Conservation (phyloP, 1,140 invertebrate species). For the Drosophila parabipectinata region DNA sequence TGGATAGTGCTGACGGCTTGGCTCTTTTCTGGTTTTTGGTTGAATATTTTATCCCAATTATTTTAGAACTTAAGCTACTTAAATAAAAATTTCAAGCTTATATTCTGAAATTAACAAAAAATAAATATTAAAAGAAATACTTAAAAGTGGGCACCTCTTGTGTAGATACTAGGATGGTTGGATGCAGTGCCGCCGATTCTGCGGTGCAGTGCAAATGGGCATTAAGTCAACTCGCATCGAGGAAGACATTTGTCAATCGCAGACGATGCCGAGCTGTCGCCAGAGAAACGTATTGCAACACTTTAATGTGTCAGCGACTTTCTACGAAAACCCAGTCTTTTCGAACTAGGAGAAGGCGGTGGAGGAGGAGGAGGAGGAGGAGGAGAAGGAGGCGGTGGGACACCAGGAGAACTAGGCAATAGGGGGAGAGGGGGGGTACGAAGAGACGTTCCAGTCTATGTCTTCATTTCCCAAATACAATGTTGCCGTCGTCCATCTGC, state of each 20-base stretch:
- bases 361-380: conserved; percentile 5
- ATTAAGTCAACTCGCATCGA: conserved; percentile 77
- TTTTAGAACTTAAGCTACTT: neutral
- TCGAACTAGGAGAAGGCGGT: neutral
- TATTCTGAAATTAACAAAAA: neutral
- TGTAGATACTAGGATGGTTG: neutral
- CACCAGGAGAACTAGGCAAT: neutral
- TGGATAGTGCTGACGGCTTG: conserved; percentile 4
- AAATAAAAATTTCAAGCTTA: neutral
- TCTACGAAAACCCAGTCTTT: conserved; percentile 64
- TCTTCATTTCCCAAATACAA: conserved; percentile 80
- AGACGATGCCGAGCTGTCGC: conserved; percentile 50
- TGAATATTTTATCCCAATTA: neutral
- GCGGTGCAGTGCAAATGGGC: conserved; percentile 60
- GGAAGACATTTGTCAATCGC: conserved; percentile 78
- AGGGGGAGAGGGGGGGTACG: conserved; percentile 9
- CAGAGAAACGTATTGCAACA: conserved; percentile 67
- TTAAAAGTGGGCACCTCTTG: conserved; percentile 7
- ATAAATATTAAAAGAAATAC: neutral
- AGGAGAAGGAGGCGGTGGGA: conserved; percentile 4
- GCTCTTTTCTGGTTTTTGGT: neutral
- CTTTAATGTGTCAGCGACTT: conserved; percentile 79
- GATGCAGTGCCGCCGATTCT: conserved; percentile 23
- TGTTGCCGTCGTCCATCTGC: conserved; percentile 34
- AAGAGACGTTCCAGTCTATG: conserved; percentile 59